Evolutionary conservation across 2,888 invertebrate species (phyloP).

Genomic region (Quadroppia sp.): DNA sequence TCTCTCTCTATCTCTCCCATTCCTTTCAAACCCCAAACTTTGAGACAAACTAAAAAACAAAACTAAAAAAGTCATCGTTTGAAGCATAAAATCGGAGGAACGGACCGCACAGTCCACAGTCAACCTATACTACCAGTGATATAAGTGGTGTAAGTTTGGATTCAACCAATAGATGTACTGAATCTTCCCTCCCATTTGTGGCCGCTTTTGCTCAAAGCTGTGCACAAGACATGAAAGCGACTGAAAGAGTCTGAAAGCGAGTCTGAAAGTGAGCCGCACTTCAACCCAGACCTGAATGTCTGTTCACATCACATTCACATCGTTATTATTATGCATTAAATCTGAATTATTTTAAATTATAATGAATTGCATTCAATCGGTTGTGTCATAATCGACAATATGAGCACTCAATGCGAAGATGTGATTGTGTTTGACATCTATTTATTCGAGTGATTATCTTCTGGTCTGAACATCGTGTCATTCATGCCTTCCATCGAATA

Average conservation of each 20-base stretch:
- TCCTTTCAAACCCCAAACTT: no score
- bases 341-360: neutral
- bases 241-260: conserved; percentile 1
- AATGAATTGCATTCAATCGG: neutral
- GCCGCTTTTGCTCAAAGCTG: conserved; percentile 28
- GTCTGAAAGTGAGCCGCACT: conserved; percentile 12
- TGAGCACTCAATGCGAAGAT: neutral
- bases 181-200: conserved; percentile 16
- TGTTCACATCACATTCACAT: neutral
- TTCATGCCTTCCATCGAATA: neutral
- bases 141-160: neutral
- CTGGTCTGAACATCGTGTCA: neutral
- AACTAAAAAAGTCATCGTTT: no score
- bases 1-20: conserved; percentile 7
- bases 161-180: neutral
- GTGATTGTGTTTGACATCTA: neutral
- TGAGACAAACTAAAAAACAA: no score
- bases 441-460: conserved; percentile 1
- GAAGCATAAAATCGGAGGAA: no score
- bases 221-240: conserved; percentile 15
- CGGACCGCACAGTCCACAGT: neutral
- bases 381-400: neutral
- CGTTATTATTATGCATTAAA: neutral
- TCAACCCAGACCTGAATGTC: neutral
- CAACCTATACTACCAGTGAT: conserved; percentile 7